Percentiles rank a stretch among this genome's conserved stretches.
Evolutionary conservation across 2,797 vertebrate species (phyloP).

Genomic region (Molossus molossus): DNA sequence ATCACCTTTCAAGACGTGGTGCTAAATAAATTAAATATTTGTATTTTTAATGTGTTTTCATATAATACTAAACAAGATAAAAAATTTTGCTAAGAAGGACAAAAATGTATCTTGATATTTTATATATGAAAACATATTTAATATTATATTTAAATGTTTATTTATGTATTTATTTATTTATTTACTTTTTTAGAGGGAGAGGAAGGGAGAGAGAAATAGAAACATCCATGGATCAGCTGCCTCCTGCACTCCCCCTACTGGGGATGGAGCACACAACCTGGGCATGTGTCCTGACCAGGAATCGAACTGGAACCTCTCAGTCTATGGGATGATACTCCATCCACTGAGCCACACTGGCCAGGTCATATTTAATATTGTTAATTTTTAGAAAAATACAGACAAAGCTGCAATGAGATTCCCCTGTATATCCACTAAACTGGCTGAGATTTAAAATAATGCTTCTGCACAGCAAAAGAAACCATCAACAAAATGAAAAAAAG

Average conservation of each 20-base stretch:
- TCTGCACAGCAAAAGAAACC: too few relatives aligned
- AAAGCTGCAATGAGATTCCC: neutral
- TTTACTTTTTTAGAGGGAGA: too few relatives aligned
- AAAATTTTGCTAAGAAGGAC: neutral
- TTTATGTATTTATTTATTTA: too few relatives aligned
- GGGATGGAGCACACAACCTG: too few relatives aligned
- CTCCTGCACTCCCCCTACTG: too few relatives aligned
- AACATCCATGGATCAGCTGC: too few relatives aligned
- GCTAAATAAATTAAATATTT: neutral
- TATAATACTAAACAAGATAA: neutral
- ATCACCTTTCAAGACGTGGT: neutral
- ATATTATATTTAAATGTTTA: neutral
- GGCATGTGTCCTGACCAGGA: too few relatives aligned
- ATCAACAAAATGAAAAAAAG: too few relatives aligned
- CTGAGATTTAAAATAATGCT: neutral
- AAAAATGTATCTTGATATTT: neutral
- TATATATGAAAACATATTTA: neutral
- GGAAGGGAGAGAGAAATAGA: too few relatives aligned
- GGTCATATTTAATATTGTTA: neutral
- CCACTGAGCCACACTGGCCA: too few relatives aligned
- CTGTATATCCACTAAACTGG: neutral
- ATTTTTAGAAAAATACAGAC: conserved; percentile 43
- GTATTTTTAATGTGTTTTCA: neutral
- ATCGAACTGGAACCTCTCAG: too few relatives aligned
- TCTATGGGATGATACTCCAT: too few relatives aligned